Percentiles rank a stretch among this genome's conserved stretches.
phyloP scores from a whole-genome alignment of 2,888 invertebrate genomes.

The Agrochola macilenta region DNA sequence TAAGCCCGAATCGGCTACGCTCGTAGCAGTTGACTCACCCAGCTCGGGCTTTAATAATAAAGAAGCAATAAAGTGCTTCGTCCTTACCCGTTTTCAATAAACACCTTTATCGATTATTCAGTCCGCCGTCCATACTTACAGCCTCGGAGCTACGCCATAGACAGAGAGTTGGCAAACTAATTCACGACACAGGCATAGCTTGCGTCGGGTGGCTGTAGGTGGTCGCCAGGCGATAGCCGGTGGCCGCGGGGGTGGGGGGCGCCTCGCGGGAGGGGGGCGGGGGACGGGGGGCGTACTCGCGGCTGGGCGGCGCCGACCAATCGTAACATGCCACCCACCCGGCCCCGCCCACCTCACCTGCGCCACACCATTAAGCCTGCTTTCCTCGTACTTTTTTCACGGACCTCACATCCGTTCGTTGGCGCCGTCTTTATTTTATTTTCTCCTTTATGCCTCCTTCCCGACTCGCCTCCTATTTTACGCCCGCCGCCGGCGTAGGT shows the following conservation, averaged over 20 bases:
- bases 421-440: slow-evolving; percentile 90
- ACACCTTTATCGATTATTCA: slow-evolving; percentile 91
- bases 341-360: slow-evolving; percentile 90
- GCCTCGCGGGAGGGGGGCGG: slow-evolving; percentile 68
- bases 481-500: slow-evolving; percentile 88
- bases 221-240: slow-evolving; percentile 87
- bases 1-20: slow-evolving; percentile 44
- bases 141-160: slow-evolving; percentile 89
- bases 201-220: slow-evolving; percentile 87
- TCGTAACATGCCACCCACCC: slow-evolving; percentile 86
- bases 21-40: slow-evolving; percentile 69
- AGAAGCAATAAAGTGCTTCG: slow-evolving; percentile 89
- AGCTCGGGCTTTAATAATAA: slow-evolving; percentile 85
- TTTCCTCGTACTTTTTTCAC: slow-evolving; percentile 89
- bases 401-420: slow-evolving; percentile 89
- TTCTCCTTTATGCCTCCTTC: slow-evolving; percentile 90
- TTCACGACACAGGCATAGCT: slow-evolving; percentile 91
- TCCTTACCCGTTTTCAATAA: slow-evolving; percentile 90
- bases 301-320: slow-evolving; percentile 89
- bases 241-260: slow-evolving; percentile 82
- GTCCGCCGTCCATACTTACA: slow-evolving; percentile 90
- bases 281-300: slow-evolving; percentile 83
- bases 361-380: slow-evolving; percentile 89
- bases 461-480: slow-evolving; percentile 88
- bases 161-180: slow-evolving; percentile 91